These are phyloP conservation scores for Brachyrhaphis roseni DNA, from an alignment of 2,797 vertebrate genomes.

Conservation along the genomic window DNA sequence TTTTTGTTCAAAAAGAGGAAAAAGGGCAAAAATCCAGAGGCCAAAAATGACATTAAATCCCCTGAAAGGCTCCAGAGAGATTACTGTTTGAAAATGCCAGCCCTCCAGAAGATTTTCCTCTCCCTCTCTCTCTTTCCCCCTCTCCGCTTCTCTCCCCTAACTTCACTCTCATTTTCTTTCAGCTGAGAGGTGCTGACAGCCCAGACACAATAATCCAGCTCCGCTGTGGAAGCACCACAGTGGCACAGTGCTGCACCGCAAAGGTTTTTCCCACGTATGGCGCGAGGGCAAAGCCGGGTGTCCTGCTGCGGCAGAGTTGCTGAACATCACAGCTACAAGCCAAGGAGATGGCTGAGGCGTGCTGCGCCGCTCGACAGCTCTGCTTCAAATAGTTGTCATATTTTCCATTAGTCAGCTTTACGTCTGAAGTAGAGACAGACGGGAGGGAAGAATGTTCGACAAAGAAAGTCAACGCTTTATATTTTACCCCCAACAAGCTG, in stretches of 20 bases:
- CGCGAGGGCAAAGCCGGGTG: constrained; percentile 48
- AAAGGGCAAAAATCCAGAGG: constrained; percentile 69
- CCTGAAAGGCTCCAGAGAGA: constrained; percentile 68
- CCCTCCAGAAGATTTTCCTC: constrained; percentile 28
- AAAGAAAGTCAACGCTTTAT: constrained; percentile 6
- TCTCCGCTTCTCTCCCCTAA: constrained; percentile 24
- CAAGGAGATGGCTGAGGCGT: constrained; percentile 25
- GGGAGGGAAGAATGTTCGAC: constrained; percentile 9
- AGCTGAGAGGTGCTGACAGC: constrained; percentile 74
- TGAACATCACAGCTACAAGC: constrained; percentile 21
- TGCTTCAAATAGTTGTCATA: constrained; percentile 49
- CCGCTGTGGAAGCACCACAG: constrained; percentile 58
- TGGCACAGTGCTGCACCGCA: constrained; percentile 44
- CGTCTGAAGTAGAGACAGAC: not conserved
- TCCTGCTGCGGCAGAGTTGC: constrained; percentile 24
- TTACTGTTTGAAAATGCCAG: constrained; percentile 71
- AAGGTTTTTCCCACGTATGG: constrained; percentile 67
- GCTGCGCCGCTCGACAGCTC: constrained; percentile 39
- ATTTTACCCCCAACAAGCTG: constrained; percentile 20
- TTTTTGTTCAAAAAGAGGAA: constrained; percentile 61
- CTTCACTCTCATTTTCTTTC: constrained; percentile 61
- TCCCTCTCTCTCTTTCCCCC: constrained; percentile 17
- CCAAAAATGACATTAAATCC: constrained; percentile 73
- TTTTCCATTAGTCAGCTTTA: constrained; percentile 48
- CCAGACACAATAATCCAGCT: constrained; percentile 75